Conservation (phyloP, 1,140 invertebrate species). For the Whitmania pigra region DNA sequence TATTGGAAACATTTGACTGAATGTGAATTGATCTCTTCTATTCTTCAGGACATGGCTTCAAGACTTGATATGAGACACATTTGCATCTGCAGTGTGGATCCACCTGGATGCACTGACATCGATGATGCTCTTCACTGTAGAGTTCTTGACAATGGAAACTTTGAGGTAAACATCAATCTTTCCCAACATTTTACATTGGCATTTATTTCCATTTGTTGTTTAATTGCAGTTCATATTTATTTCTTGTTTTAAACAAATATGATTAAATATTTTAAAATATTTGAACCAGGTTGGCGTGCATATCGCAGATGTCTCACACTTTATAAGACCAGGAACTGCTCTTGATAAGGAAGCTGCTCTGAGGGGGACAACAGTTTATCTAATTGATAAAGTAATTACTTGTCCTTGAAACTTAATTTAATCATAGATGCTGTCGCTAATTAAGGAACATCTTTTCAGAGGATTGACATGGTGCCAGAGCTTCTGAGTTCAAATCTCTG, state of each 20-base stretch:
- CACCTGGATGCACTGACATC: slow-evolving; percentile 96
- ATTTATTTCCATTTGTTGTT: too few species aligned
- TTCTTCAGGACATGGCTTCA: slow-evolving; percentile 58
- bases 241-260: too few species aligned
- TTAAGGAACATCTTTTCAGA: slow-evolving; percentile 28
- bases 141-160: slow-evolving; percentile 58
- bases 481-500: slow-evolving; percentile 46
- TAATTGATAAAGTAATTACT: slow-evolving; percentile 37
- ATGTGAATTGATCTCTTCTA: slow-evolving; percentile 12
- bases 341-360: slow-evolving; percentile 40
- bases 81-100: slow-evolving; percentile 90
- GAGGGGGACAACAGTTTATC: slow-evolving; percentile 43
- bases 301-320: slow-evolving; percentile 45
- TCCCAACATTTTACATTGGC: too few species aligned
- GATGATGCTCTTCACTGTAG: slow-evolving; percentile 93
- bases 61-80: slow-evolving; percentile 70
- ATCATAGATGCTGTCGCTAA: too few species aligned
- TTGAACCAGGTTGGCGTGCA: slow-evolving; percentile 40
- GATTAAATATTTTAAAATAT: too few species aligned
- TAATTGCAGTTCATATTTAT: too few species aligned
- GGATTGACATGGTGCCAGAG: slow-evolving; percentile 48
- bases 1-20: too few species aligned
- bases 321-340: slow-evolving; percentile 40
- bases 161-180: slow-evolving; percentile 50
- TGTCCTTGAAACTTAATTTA: too few species aligned